Base-by-base conservation (phyloP, 2,113 vertebrate species). In the Phaethornis superciliosus region DNA sequence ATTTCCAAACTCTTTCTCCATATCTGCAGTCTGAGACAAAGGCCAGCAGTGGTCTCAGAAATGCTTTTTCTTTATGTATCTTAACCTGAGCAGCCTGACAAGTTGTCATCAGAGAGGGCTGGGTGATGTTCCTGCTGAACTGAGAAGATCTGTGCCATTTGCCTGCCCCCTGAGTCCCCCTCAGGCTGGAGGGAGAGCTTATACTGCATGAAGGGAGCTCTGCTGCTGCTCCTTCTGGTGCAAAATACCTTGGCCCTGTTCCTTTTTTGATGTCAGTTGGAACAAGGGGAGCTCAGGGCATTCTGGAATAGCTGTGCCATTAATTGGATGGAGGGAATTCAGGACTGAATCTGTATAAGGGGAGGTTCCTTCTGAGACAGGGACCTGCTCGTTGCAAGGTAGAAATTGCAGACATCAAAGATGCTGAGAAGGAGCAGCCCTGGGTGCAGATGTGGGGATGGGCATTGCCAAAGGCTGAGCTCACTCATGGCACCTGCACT, bases 71-170 rank as follows among this genome's bases (percentile, higher is more conserved):
- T 77, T 67, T 4, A 9, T 35, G 18, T 9, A 30, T 40, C 70
- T 83, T 22, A 59, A 32, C n/a, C 75, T 54, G 55, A 78, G 52
- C 33, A 71, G 28, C 20, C 35, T 52, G 55, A 12, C 26, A 32
- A 67, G 40, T 49, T 81, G 40, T 68, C 23, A 2, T 32, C 56
- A 16, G 55, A 44, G 55, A 10, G 58, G 47, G 59, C 55, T 67
- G 80, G 51, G 14, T 35, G 33, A 24, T 77, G 37, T 32, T 88
- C 68, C 68, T 51, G 27, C 7, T 32, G 51, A 32, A 4, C 35
- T 15, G 37, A 60, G 46, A 44, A 52, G 44, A 63, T 9, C 2
- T 0, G 0, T 59, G 14, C 52, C n/a, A n/a, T 28, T 8, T 59
- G 12, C 54, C 75, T 79, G 35, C 14, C 22, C 17, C 68, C 15